Evolutionary conservation across 2,888 invertebrate species (phyloP).

Genomic region (Crematogaster levior): DNA sequence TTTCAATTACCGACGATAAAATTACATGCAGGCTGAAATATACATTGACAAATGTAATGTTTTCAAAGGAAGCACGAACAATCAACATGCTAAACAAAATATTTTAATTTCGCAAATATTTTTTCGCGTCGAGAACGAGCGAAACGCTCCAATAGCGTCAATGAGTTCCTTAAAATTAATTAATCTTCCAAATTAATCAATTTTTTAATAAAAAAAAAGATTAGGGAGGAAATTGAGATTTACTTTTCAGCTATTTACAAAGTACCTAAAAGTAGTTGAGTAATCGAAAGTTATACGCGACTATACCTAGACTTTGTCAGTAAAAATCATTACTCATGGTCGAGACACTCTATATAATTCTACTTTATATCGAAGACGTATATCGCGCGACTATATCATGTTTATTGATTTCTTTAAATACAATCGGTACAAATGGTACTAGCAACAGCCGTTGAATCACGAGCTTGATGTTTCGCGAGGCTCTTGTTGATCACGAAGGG

Average conservation of each 20-base stretch:
- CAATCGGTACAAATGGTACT: slow-evolving; percentile 22
- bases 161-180: background rate
- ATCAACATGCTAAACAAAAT: background rate
- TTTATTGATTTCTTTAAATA: slow-evolving; percentile 48
- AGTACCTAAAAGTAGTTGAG: background rate
- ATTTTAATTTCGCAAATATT: background rate
- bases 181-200: background rate
- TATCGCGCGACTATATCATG: slow-evolving; percentile 5
- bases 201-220: background rate
- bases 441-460: slow-evolving; percentile 17
- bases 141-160: background rate
- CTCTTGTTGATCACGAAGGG: slow-evolving; percentile 46
- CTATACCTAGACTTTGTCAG: background rate
- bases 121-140: background rate
- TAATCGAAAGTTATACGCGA: too few species aligned
- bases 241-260: background rate
- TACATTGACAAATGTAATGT: background rate
- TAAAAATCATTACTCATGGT: slow-evolving; percentile 4
- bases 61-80: background rate
- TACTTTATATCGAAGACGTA: background rate
- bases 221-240: background rate
- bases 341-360: background rate
- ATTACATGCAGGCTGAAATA: background rate
- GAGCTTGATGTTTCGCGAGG: slow-evolving; percentile 5
- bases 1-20: slow-evolving; percentile 43